These are phyloP conservation scores for Sylvicola cinctus DNA, from an alignment of 2,888 invertebrate species.

Conservation along the genomic window DNA sequence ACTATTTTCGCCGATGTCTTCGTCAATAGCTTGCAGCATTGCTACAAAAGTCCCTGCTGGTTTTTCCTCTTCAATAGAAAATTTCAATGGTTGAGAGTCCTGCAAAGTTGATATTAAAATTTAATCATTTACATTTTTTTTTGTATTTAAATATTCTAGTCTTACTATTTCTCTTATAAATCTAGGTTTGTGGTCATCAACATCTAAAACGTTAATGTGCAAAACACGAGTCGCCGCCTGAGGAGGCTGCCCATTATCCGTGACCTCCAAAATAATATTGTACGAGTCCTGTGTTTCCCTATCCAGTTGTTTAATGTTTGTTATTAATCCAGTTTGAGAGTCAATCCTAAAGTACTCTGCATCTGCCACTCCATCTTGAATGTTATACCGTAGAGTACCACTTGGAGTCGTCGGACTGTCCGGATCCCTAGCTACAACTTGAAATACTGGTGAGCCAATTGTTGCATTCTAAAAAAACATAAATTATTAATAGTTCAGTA, in stretches of 20 bases:
- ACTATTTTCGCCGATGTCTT: constrained; percentile 54
- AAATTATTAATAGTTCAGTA: background rate
- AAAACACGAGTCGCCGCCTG: constrained; percentile 53
- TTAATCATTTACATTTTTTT: constrained; percentile 2
- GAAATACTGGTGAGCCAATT: constrained; percentile 49
- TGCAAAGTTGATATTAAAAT: constrained; percentile 13
- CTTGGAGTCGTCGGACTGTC: constrained; percentile 58
- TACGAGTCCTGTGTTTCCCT: constrained; percentile 53
- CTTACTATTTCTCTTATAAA: constrained; percentile 45
- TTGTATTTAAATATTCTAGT: constrained; percentile 5
- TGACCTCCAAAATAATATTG: constrained; percentile 55
- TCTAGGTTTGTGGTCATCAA: constrained; percentile 59
- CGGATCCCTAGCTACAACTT: constrained; percentile 56
- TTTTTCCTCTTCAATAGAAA: constrained; percentile 44
- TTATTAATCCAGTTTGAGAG: constrained; percentile 46
- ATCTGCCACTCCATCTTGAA: constrained; percentile 46
- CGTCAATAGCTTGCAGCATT: constrained; percentile 45
- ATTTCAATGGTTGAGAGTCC: constrained; percentile 42
- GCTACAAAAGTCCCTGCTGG: constrained; percentile 44
- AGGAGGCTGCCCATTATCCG: constrained; percentile 56
- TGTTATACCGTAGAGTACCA: constrained; percentile 47
- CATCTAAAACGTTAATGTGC: constrained; percentile 44
- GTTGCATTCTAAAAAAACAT: constrained; percentile 37
- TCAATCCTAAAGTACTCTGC: constrained; percentile 42
- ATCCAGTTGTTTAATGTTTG: constrained; percentile 45